Evolutionary conservation across 2,113 vertebrate species (phyloP).

Genomic region (Narcine bancroftii): DNA sequence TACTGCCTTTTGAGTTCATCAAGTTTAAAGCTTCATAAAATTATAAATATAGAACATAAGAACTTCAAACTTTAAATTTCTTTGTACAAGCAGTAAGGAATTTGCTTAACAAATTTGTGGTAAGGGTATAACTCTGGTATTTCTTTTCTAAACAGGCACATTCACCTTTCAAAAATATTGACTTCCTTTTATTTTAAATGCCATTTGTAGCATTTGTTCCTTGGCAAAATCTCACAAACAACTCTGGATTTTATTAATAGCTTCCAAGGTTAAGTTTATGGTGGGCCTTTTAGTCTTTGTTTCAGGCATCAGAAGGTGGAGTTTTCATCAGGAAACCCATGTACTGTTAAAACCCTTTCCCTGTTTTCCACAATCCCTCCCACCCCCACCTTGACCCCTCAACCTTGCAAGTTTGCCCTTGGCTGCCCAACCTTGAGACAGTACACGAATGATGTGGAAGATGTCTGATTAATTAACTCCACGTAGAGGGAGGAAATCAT

Average conservation of each 20-base stretch:
- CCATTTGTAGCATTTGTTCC: neutral
- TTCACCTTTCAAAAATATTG: neutral
- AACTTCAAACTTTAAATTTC: constrained; percentile 12
- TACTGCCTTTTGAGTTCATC: neutral
- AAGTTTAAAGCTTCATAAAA: neutral
- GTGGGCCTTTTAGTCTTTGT: too few species aligned
- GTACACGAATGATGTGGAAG: too few species aligned
- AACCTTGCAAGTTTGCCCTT: neutral
- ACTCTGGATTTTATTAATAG: neutral
- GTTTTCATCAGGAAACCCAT: too few species aligned
- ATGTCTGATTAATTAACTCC: too few species aligned
- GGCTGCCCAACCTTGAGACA: too few species aligned
- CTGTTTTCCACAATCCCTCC: neutral
- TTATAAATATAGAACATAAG: constrained; percentile 9
- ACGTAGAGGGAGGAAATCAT: too few species aligned
- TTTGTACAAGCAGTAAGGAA: constrained; percentile 9
- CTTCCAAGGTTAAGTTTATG: neutral
- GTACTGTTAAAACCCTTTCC: too few species aligned
- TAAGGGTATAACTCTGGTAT: constrained; percentile 26
- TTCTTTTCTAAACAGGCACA: neutral
- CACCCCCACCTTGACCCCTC: neutral
- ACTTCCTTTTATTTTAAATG: neutral
- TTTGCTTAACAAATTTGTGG: neutral
- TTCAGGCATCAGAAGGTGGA: too few species aligned
- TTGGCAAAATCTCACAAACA: neutral